These are phyloP conservation scores for Octopus bimaculoides DNA, from an alignment of 1,140 invertebrate species.

Conservation along the genomic window DNA sequence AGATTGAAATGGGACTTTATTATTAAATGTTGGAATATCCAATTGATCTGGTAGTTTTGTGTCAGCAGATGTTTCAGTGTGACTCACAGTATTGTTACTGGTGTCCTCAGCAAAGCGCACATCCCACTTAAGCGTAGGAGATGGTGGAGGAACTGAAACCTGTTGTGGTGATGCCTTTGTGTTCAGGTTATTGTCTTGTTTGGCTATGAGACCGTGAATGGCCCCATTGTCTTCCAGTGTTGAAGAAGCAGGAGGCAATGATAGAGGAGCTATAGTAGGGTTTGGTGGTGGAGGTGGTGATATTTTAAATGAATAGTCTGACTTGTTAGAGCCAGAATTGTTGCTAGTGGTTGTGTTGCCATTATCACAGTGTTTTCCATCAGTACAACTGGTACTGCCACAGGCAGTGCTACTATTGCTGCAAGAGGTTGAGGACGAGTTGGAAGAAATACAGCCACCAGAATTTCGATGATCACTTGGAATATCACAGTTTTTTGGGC, in stretches of 20 bases:
- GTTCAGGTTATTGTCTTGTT: neutral
- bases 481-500: slow-evolving; percentile 50
- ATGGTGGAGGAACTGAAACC: neutral
- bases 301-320: neutral
- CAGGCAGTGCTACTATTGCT: neutral
- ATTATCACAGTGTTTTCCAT: slow-evolving; percentile 26
- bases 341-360: neutral
- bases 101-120: neutral
- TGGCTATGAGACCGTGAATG: neutral
- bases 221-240: neutral
- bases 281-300: neutral
- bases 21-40: neutral
- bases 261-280: neutral
- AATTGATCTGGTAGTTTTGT: neutral
- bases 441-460: neutral
- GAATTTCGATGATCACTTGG: slow-evolving; percentile 35
- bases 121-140: neutral
- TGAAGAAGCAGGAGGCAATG: neutral
- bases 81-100: neutral
- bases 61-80: neutral
- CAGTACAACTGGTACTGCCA: slow-evolving; percentile 14
- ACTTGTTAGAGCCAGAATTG: neutral
- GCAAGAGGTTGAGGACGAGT: neutral
- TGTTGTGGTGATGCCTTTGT: neutral
- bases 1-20: neutral